Evolutionary conservation across 2,113 vertebrate species (phyloP).

Genomic region (Hydropotes inermis): DNA sequence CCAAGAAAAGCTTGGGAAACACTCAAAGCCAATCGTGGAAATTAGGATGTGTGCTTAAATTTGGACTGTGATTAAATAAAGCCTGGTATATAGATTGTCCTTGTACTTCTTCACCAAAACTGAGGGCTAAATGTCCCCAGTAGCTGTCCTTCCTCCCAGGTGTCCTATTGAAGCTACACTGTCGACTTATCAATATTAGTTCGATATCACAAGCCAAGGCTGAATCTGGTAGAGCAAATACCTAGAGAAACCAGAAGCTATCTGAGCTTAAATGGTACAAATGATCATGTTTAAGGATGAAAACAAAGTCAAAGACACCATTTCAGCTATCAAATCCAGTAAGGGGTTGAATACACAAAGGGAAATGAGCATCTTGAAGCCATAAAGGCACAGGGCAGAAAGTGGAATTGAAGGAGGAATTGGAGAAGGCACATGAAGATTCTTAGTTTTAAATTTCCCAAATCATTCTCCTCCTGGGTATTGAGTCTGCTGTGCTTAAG

Average conservation of each 20-base stretch:
- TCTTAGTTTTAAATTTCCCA: neutral
- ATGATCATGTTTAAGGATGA: neutral
- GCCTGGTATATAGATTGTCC: neutral
- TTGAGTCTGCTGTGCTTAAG: neutral
- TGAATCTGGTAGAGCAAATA: neutral
- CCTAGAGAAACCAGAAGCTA: neutral
- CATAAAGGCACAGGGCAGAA: neutral
- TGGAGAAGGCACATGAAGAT: neutral
- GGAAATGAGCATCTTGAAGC: neutral
- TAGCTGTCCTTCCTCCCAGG: neutral
- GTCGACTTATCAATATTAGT: neutral
- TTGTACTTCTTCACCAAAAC: neutral
- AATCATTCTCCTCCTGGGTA: neutral
- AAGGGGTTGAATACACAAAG: neutral
- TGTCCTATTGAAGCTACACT: neutral
- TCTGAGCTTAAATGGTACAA: neutral
- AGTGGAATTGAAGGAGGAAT: neutral
- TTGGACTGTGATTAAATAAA: neutral
- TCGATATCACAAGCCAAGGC: neutral
- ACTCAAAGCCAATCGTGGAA: neutral
- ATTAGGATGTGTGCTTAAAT: neutral
- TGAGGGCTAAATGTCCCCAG: neutral
- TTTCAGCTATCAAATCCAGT: neutral
- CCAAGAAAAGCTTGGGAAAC: neutral
- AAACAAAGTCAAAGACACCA: conserved; percentile 8